These are phyloP conservation scores for Perccottus glenii DNA, from an alignment of 2,113 vertebrate species.

Conservation along the genomic window DNA sequence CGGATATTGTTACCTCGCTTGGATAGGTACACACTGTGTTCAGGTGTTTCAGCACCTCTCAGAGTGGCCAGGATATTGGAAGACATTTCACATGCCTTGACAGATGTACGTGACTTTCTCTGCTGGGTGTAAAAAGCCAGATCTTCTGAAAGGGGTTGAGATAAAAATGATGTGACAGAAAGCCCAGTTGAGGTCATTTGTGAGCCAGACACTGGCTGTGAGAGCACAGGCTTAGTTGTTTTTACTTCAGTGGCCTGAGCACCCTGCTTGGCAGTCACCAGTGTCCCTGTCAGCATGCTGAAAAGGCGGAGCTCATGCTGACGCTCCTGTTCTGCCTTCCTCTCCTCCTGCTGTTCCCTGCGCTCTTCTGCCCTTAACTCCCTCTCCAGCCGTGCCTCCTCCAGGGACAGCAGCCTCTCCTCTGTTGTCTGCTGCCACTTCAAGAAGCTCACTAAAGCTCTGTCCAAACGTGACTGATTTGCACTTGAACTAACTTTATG, in stretches of 20 bases:
- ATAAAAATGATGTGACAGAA: constrained; percentile 25
- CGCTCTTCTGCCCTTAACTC: constrained; percentile 82
- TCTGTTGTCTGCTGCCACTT: constrained; percentile 80
- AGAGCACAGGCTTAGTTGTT: background rate
- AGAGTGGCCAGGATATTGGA: background rate
- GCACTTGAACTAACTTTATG: constrained; percentile 48
- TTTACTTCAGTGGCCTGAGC: background rate
- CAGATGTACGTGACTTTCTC: constrained; percentile 21
- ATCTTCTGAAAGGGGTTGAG: constrained; percentile 31
- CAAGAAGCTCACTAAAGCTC: constrained; percentile 80
- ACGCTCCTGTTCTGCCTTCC: constrained; percentile 76
- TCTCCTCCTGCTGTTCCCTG: constrained; percentile 83
- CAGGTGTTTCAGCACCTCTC: constrained; percentile 20
- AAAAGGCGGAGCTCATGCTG: constrained; percentile 86
- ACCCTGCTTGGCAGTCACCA: constrained; percentile 52
- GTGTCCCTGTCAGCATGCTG: constrained; percentile 76
- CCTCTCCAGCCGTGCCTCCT: constrained; percentile 77
- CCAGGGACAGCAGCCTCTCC: constrained; percentile 83
- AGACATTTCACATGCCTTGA: constrained; percentile 37
- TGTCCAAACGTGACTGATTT: constrained; percentile 64
- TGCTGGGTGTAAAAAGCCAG: constrained; percentile 20
- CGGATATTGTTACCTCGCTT: constrained; percentile 80
- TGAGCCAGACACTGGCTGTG: constrained; percentile 26
- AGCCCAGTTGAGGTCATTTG: constrained; percentile 12
- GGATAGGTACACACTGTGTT: constrained; percentile 80